Percentiles rank a stretch among this genome's conserved stretches.
phyloP scores from a whole-genome alignment of 2,797 vertebrate species.

The Crocidura indochinensis region DNA sequence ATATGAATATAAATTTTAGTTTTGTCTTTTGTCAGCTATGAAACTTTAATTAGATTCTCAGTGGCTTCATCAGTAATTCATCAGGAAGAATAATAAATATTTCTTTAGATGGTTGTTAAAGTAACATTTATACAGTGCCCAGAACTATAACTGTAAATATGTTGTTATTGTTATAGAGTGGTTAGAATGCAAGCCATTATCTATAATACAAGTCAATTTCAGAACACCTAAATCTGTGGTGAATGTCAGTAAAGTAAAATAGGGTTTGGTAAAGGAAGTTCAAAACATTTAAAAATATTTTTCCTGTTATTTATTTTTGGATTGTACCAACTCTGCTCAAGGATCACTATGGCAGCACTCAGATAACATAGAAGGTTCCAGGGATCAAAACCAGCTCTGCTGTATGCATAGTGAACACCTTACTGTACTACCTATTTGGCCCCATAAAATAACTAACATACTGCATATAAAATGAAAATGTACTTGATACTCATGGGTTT shows the following conservation, averaged over 20 bases:
- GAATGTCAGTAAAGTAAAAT: constrained; percentile 49
- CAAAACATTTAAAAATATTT: neutral
- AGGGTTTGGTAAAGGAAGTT: neutral
- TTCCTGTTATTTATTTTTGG: too few relatives aligned
- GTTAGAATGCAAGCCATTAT: neutral
- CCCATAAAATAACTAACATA: too few relatives aligned
- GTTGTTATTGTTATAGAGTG: neutral
- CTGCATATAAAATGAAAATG: too few relatives aligned
- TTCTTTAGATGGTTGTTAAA: constrained; percentile 34
- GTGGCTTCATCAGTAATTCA: neutral
- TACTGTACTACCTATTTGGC: too few relatives aligned
- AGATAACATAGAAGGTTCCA: too few relatives aligned
- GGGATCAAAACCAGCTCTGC: too few relatives aligned
- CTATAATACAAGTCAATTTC: constrained; percentile 48
- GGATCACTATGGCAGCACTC: too few relatives aligned
- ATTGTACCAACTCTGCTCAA: too few relatives aligned
- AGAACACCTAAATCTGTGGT: constrained; percentile 26
- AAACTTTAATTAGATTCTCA: constrained; percentile 36
- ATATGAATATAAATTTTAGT: constrained; percentile 53
- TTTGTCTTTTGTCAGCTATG: constrained; percentile 51
- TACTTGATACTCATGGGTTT: too few relatives aligned
- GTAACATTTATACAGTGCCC: neutral
- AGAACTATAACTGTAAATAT: constrained; percentile 2
- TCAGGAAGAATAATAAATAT: neutral
- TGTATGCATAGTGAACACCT: too few relatives aligned